Base-by-base conservation (phyloP, 2,797 vertebrate genomes). In the Molothrus ater region DNA sequence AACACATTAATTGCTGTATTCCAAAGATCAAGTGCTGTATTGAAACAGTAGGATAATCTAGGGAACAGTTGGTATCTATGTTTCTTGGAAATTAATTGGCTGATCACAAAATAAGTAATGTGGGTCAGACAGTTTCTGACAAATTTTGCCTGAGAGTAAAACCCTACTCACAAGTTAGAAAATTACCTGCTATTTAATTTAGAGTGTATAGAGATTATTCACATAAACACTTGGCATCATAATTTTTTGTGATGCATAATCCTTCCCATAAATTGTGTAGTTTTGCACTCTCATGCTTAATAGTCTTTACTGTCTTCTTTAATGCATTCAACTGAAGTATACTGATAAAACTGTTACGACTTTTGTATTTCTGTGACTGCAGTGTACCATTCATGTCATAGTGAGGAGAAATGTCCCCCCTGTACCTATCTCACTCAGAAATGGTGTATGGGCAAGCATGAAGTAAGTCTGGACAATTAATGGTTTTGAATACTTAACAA, bases 391-490 rank as follows among this genome's bases (percentile, higher is more conserved):
- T 99, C 99, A 92, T 99, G 99, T 98, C 99, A 99, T 61, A 99
- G 97, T 79, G 99, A 99, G 53, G 99, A 99, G 91, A 99, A 98
- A 94, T 99, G 99, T 93, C 99, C 99, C 16, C 99, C 99, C 9
- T 99, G 99, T 98, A 99, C 99, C 12, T 99, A 99, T 95, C 98
- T 99, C 61, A 99, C 98, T 91, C 98, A 99, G 97, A 99, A 99
- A 85, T 99, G 99, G 99, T 99, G 99, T 97, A 99, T 99, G 99
- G 99, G 99, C 87, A 99, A 98, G 82, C 99, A 99, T n/a, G 99
- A 99, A 98, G 99, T 99, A 98, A 98, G 96, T 94, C 73, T 88
- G 70, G 51, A n/a, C 9, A 25, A 38, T 51, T 61, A 56, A 40
- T 63, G 7, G 6, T 83, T 92, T 86, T 92, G 36, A 79, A 64